phyloP scores from a whole-genome alignment of 1,140 invertebrate genomes.

The Eupristina koningsbergeri region DNA sequence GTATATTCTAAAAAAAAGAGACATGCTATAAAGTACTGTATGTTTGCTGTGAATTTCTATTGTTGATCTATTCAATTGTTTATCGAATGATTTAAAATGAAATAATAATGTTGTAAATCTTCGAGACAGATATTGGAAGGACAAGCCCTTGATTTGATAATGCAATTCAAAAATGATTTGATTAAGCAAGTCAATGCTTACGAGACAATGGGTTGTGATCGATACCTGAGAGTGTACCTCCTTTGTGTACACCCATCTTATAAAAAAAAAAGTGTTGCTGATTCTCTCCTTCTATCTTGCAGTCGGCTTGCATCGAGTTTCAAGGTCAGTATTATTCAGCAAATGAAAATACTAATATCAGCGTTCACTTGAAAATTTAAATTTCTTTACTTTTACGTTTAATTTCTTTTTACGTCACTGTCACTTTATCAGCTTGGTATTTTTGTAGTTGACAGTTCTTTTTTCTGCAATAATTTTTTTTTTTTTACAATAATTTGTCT shows the following conservation, averaged over 20 bases:
- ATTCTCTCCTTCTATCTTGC: conserved; percentile 71
- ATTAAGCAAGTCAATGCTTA: conserved; percentile 66
- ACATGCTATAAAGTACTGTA: too few species aligned
- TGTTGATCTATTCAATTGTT: too few species aligned
- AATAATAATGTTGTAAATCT: too few species aligned
- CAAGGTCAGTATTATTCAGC: conserved; percentile 45
- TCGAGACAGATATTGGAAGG: conserved; percentile 59
- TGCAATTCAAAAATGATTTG: conserved; percentile 63
- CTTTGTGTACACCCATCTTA: conserved; percentile 70
- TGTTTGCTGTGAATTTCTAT: too few species aligned
- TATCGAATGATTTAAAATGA: too few species aligned
- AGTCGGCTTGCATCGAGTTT: conserved; percentile 70
- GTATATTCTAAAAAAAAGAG: too few species aligned
- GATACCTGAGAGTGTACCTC: conserved; percentile 65
- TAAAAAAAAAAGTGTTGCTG: conserved; percentile 65
- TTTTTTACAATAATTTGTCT: too few species aligned
- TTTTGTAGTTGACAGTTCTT: too few species aligned
- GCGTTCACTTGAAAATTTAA: not conserved
- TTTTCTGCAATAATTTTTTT: too few species aligned
- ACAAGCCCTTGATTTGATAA: conserved; percentile 63
- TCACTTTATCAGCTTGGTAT: too few species aligned
- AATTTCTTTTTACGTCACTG: too few species aligned
- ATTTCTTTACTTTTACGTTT: too few species aligned
- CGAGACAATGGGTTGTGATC: conserved; percentile 58
- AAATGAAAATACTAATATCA: not conserved